A percentile compares a stretch with the other conserved stretches of the same genome.
phyloP scores from a whole-genome alignment of 1,140 invertebrate genomes.

The Olivierus martensii region DNA sequence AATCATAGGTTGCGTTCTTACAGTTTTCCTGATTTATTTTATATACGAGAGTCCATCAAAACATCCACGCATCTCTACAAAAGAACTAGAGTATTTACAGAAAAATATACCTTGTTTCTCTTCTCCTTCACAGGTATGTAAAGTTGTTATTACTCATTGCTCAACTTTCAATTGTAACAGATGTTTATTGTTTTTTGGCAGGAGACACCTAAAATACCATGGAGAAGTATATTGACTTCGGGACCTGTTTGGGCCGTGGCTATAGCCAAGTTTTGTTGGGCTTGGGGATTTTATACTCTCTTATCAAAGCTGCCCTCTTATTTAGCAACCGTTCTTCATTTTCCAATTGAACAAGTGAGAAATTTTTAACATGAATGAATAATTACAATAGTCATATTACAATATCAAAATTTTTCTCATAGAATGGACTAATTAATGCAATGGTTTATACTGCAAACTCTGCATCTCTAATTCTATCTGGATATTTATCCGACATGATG shows the following conservation, averaged over 20 bases:
- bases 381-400: neutral
- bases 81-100: conserved; percentile 71
- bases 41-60: conserved; percentile 61
- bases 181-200: too few species aligned
- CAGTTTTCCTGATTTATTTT: too few species aligned
- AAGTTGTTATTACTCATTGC: too few species aligned
- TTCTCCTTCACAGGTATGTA: neutral
- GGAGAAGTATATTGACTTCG: conserved; percentile 61
- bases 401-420: neutral
- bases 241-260: conserved; percentile 84
- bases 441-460: conserved; percentile 17
- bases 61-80: conserved; percentile 67
- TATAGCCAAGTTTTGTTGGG: conserved; percentile 72
- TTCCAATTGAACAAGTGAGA: conserved; percentile 29
- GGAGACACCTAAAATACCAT: conserved; percentile 38
- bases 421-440: conserved; percentile 22
- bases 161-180: too few species aligned
- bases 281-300: conserved; percentile 90
- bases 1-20: too few species aligned
- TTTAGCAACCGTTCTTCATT: conserved; percentile 52
- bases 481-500: conserved; percentile 17
- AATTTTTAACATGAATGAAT: neutral
- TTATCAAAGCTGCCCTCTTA: conserved; percentile 63
- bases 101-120: conserved; percentile 17
- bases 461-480: conserved; percentile 13